Evolutionary conservation across 1,140 invertebrate genomes (phyloP).

Genomic region (Drosophila varians): DNA sequence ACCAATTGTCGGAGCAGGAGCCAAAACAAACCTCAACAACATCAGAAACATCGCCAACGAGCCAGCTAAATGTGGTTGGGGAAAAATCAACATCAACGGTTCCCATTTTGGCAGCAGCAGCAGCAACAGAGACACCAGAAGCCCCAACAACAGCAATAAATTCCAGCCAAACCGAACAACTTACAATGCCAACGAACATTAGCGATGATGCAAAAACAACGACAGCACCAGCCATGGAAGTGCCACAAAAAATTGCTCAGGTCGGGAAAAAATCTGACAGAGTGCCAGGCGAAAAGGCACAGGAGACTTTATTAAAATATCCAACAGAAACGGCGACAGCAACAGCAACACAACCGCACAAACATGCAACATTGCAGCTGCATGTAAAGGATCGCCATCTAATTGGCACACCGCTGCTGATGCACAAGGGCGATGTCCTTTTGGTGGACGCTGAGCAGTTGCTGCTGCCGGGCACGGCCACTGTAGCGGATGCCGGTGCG

Average conservation of each 20-base stretch:
- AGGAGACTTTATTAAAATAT: constrained; percentile 63
- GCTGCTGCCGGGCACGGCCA: constrained; percentile 68
- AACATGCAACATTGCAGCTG: constrained; percentile 72
- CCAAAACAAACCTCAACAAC: constrained; percentile 43
- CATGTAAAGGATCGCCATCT: constrained; percentile 82
- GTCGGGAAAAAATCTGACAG: constrained; percentile 52
- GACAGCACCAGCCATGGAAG: constrained; percentile 33
- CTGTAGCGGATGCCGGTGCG: constrained; percentile 61
- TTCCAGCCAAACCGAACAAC: constrained; percentile 8
- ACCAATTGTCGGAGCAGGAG: constrained; percentile 32
- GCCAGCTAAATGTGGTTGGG: constrained; percentile 60
- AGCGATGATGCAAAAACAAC: constrained; percentile 41
- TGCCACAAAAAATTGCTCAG: constrained; percentile 67
- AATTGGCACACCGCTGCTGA: constrained; percentile 78
- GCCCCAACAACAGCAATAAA: constrained; percentile 36
- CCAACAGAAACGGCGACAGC: constrained; percentile 12
- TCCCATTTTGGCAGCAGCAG: constrained; percentile 55
- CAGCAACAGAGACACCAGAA: constrained; percentile 19
- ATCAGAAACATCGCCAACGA: constrained; percentile 26
- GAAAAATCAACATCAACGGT: constrained; percentile 48
- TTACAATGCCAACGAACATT: constrained; percentile 52
- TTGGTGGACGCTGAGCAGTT: constrained; percentile 70
- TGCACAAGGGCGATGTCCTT: constrained; percentile 79
- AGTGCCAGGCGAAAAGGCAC: constrained; percentile 39
- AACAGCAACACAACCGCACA: constrained; percentile 44